Percentiles rank a stretch among this genome's conserved stretches.
phyloP scores from a whole-genome alignment of 1,140 invertebrate species.

The Radopholus similis region DNA sequence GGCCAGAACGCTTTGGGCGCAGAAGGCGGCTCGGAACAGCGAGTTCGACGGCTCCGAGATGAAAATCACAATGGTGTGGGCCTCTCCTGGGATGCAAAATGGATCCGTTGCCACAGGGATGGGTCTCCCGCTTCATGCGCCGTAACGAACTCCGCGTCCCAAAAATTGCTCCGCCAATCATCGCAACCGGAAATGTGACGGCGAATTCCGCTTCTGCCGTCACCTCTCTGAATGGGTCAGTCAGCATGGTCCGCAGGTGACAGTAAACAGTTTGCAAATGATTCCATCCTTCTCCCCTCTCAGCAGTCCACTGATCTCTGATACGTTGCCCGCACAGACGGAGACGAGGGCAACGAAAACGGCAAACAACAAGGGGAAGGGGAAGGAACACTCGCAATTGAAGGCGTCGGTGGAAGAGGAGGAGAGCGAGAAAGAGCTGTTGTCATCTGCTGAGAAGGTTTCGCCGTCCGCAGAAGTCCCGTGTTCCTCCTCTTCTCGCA shows the following conservation, averaged over 20 bases:
- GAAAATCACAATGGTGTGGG: conserved; percentile 44
- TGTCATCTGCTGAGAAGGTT: not conserved
- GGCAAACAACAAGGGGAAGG: not conserved
- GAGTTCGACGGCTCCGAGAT: conserved; percentile 42
- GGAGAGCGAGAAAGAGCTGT: not conserved
- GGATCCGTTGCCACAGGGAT: conserved; percentile 27
- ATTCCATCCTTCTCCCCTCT: not conserved
- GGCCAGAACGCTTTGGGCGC: conserved; percentile 32
- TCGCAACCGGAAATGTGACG: conserved; percentile 35
- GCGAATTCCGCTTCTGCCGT: not conserved
- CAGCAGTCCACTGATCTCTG: not conserved
- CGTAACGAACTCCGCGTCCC: conserved; percentile 35
- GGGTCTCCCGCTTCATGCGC: conserved; percentile 40
- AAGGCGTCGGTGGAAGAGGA: not conserved
- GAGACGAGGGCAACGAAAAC: not conserved
- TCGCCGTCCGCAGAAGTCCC: not conserved
- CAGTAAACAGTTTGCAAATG: too few species aligned
- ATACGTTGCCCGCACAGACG: not conserved
- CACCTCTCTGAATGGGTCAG: not conserved
- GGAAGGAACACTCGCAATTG: not conserved
- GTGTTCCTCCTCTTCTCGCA: conserved; percentile 2
- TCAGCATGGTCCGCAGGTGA: not conserved
- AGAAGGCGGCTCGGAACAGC: not conserved
- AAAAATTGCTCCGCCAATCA: conserved; percentile 42
- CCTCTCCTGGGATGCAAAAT: not conserved